These are phyloP conservation scores for Lasius fuliginosus DNA, from an alignment of 2,888 invertebrate genomes.

Conservation along the genomic window DNA sequence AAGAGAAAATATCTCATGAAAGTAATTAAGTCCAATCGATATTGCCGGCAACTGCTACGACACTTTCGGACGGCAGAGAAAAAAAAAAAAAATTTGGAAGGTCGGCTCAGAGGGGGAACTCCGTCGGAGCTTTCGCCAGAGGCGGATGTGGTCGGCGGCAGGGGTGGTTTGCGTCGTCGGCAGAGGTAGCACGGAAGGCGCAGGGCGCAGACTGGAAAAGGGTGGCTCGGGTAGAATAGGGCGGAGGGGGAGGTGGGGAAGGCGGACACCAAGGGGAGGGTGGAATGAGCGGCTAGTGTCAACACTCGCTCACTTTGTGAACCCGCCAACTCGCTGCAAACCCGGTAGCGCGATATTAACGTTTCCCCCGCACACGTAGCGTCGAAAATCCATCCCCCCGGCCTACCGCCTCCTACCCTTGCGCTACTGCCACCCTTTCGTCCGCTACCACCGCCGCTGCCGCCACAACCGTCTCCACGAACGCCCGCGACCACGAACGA, in stretches of 20 bases:
- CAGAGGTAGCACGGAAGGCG: slow-evolving; percentile 68
- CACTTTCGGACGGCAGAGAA: slow-evolving; percentile 30
- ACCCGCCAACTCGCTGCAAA: slow-evolving; percentile 82
- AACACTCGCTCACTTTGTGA: slow-evolving; percentile 86
- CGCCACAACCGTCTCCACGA: slow-evolving; percentile 44
- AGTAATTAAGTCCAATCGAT: slow-evolving; percentile 68
- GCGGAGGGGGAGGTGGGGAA: slow-evolving; percentile 63
- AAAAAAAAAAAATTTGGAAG: slow-evolving; percentile 45
- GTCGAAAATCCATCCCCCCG: slow-evolving; percentile 70
- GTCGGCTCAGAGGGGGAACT: slow-evolving; percentile 50
- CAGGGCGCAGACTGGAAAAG: slow-evolving; percentile 71
- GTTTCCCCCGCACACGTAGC: slow-evolving; percentile 78
- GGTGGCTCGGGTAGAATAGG: slow-evolving; percentile 57
- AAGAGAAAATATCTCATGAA: slow-evolving; percentile 60
- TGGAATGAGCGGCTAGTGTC: slow-evolving; percentile 84
- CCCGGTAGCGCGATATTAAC: slow-evolving; percentile 84
- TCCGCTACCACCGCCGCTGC: slow-evolving; percentile 51
- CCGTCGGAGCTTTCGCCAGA: slow-evolving; percentile 51
- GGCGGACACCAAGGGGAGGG: slow-evolving; percentile 60
- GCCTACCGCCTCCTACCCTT: slow-evolving; percentile 59
- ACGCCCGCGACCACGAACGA: slow-evolving; percentile 67
- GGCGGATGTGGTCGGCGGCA: slow-evolving; percentile 66
- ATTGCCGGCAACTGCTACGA: slow-evolving; percentile 53
- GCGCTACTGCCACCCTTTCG: slow-evolving; percentile 31
- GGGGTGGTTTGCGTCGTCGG: slow-evolving; percentile 63